Evolutionary conservation across 2,113 vertebrate genomes (phyloP).

Genomic region (Dasyurus viverrinus): DNA sequence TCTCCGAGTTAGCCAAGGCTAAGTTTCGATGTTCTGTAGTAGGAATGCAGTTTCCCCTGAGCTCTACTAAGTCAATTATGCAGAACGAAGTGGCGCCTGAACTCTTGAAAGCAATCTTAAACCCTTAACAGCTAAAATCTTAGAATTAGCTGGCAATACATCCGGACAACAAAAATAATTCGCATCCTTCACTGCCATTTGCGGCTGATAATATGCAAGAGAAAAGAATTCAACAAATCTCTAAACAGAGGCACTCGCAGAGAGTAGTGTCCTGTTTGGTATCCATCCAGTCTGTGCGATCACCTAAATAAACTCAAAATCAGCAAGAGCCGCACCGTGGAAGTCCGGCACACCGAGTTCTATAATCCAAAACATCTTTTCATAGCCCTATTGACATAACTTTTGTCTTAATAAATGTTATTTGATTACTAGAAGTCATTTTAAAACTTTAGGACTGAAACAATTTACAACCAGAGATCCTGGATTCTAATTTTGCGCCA

Average conservation of each 20-base stretch:
- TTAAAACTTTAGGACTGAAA: neutral
- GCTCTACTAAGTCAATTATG: neutral
- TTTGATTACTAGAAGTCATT: neutral
- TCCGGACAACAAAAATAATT: neutral
- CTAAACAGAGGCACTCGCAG: neutral
- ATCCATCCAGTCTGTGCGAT: neutral
- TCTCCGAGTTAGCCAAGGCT: neutral
- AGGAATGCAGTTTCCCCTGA: too few relatives aligned
- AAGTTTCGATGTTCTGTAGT: fast-evolving
- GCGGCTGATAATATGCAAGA: neutral
- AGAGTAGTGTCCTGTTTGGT: neutral
- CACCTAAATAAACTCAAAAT: neutral
- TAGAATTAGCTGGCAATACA: neutral
- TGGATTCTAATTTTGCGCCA: neutral
- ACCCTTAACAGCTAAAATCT: neutral
- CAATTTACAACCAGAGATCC: neutral
- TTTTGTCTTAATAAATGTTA: neutral
- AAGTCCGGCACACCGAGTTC: neutral
- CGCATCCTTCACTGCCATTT: neutral
- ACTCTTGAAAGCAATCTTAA: neutral
- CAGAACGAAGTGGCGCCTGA: neutral
- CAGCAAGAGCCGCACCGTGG: neutral
- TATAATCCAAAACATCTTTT: neutral
- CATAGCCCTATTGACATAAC: neutral
- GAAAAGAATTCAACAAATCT: neutral